These are phyloP conservation scores for Axis porcinus DNA, from an alignment of 2,113 vertebrate genomes.

Conservation along the genomic window DNA sequence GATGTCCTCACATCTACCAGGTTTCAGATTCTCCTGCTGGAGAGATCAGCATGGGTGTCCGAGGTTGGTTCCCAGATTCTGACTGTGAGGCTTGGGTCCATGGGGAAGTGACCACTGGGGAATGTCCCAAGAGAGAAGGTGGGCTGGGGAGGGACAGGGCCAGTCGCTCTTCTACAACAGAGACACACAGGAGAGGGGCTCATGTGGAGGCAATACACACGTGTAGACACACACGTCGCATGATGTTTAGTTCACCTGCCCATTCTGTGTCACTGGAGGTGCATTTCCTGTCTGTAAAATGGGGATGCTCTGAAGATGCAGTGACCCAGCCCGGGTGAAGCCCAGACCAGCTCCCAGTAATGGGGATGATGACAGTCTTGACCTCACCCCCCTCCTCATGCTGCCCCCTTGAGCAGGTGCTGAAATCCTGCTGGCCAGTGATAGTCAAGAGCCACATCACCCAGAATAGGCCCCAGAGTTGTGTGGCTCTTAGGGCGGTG, in stretches of 20 bases:
- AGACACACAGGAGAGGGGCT: neutral
- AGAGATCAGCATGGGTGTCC: neutral
- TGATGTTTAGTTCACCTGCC: neutral
- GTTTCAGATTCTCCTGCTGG: neutral
- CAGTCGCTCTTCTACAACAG: neutral
- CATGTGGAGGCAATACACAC: rapidly evolving
- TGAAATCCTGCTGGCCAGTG: neutral
- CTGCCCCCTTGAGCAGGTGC: neutral
- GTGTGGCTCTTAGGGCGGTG: neutral
- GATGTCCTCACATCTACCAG: neutral
- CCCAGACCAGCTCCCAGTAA: neutral
- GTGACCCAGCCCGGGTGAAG: neutral
- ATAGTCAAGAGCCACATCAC: neutral
- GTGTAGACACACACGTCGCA: neutral
- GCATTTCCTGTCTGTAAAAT: neutral
- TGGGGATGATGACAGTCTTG: neutral
- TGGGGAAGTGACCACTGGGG: neutral
- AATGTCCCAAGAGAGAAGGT: neutral
- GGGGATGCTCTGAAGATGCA: neutral
- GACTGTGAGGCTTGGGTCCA: neutral
- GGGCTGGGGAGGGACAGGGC: neutral
- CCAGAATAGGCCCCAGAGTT: neutral
- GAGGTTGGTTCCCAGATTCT: rapidly evolving
- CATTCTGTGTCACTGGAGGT: neutral
- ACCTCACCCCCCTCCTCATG: neutral